Evolutionary conservation across 2,888 invertebrate genomes (phyloP).

Genomic region (Monopis laevigella): DNA sequence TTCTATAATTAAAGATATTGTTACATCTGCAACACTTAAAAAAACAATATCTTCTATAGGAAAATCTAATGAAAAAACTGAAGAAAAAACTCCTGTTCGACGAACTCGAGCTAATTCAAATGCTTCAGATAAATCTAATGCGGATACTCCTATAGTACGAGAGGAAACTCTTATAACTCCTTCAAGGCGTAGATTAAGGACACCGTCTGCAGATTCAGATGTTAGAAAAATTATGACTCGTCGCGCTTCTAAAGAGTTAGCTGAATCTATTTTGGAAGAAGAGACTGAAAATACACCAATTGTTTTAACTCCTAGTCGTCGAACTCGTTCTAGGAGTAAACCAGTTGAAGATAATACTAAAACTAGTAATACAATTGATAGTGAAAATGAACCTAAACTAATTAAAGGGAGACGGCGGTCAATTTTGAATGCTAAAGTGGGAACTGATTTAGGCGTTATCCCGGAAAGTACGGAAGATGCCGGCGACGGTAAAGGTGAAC

Average conservation of each 20-base stretch:
- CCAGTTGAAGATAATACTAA: conserved; percentile 34
- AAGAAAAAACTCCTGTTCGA: background rate
- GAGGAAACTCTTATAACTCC: background rate
- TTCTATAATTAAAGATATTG: too few relatives aligned
- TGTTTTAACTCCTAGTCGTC: conserved; percentile 35
- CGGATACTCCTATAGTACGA: background rate
- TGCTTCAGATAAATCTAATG: background rate
- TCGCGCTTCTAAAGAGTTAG: conserved; percentile 44
- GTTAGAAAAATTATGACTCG: conserved; percentile 42
- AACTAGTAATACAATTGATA: background rate
- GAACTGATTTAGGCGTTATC: background rate
- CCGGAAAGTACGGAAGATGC: background rate
- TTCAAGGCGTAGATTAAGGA: conserved; percentile 9
- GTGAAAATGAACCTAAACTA: background rate
- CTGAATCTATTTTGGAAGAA: conserved; percentile 32
- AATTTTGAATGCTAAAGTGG: background rate
- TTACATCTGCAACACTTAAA: too few relatives aligned
- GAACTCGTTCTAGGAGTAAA: conserved; percentile 31
- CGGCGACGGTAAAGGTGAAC: background rate
- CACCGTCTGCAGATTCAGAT: background rate
- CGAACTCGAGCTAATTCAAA: background rate
- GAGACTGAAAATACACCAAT: too few relatives aligned
- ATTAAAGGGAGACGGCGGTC: background rate
- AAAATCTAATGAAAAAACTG: conserved; percentile 20
- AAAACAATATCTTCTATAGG: too few relatives aligned